phyloP scores from a whole-genome alignment of 2,888 invertebrate species.

The Aspidiotus destructor region DNA sequence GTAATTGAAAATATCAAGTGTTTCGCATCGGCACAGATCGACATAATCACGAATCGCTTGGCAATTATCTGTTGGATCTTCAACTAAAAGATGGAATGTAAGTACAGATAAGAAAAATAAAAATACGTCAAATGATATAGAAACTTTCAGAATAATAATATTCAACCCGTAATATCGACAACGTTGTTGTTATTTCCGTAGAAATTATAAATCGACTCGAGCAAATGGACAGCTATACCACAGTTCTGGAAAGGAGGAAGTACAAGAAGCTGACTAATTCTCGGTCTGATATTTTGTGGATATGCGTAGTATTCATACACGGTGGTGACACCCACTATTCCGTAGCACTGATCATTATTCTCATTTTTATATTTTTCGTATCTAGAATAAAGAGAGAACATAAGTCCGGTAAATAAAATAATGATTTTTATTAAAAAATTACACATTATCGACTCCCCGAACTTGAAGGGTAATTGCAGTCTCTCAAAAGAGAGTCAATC shows the following conservation, averaged over 20 bases:
- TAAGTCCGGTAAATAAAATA: slow-evolving; percentile 1
- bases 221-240: slow-evolving; percentile 72
- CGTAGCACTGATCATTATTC: slow-evolving; percentile 55
- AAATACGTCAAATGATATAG: background rate
- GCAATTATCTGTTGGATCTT: slow-evolving; percentile 88
- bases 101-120: background rate
- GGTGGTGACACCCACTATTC: slow-evolving; percentile 78
- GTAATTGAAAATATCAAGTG: slow-evolving; percentile 57
- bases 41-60: slow-evolving; percentile 82
- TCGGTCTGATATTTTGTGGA: slow-evolving; percentile 72
- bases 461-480: too few species aligned
- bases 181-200: slow-evolving; percentile 49
- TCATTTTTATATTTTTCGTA: slow-evolving; percentile 57
- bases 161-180: slow-evolving; percentile 59
- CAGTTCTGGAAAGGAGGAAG: slow-evolving; percentile 82
- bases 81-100: slow-evolving; percentile 51
- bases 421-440: too few species aligned
- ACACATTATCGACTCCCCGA: too few species aligned
- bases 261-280: slow-evolving; percentile 86
- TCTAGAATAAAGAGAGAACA: slow-evolving; percentile 43
- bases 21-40: slow-evolving; percentile 64
- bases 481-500: too few species aligned
- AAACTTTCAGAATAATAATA: background rate
- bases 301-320: slow-evolving; percentile 93
- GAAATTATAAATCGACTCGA: slow-evolving; percentile 53